Evolutionary conservation across 2,888 invertebrate species (phyloP), one percentile per base, ranked within the genome.

Genomic region (Lithophane semibrunnea): DNA sequence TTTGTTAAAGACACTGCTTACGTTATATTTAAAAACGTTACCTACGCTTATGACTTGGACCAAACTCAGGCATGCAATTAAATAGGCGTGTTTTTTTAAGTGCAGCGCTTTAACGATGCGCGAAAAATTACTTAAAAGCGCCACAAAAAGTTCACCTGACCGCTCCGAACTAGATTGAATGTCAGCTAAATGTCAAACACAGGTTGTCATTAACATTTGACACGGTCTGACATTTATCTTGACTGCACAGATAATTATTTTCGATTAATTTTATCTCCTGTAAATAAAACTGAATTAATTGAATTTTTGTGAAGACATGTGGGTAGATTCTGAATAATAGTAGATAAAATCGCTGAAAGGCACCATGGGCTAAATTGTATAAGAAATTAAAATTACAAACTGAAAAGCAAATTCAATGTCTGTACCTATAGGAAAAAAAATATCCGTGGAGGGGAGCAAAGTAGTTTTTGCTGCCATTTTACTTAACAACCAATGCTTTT

Each of bases 161-260:
- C 60, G 16, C 71, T 42, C 72, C 64, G 75, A 76, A 71, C 70
- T 75, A 75, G 49, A 77, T 70, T 88, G 72, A 82, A 86, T 86
- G 86, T 87, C 87, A 86, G 47, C n/a, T 64, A 80, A 79, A 84
- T 84, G 84, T 80, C 80, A 82, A 58, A 69, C n/a, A 12, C 63
- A 60, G 56, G 54, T 60, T 63, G 18, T 54, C 69, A 75, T 84
- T 83, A 80, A 80, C 65, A 61, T 60, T 60, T 71, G 69, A 42
- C 54, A 82, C 56, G 58, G n/a, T 47, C 37, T 58, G 66, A 54
- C 64, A 80, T 79, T 79, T 80, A 65, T 65, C 58, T 69, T 58
- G 47, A 54, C 4, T 60, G 64, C 12, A 1, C 64, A 44, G n/a
- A 29, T 56, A 58, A 71, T 60, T 60, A 42, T 54, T 44, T 54